Percentiles rank a stretch among this genome's conserved stretches.
phyloP scores from a whole-genome alignment of 2,797 vertebrate species.

The Sebastes steindachneri region DNA sequence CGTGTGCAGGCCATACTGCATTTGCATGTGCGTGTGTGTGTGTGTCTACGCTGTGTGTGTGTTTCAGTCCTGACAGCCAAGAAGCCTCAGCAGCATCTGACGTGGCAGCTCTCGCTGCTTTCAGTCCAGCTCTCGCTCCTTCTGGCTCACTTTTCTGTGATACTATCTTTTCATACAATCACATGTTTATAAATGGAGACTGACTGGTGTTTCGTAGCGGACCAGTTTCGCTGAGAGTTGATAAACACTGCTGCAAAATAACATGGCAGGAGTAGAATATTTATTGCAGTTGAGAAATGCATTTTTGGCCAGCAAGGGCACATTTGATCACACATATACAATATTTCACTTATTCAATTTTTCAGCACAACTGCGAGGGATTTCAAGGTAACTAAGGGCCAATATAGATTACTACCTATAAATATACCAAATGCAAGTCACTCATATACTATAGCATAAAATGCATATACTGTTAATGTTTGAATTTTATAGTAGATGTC shows the following conservation, averaged over 20 bases:
- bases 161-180: slow-evolving; percentile 77
- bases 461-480: not conserved
- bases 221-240: slow-evolving; percentile 43
- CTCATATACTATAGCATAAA: slow-evolving; percentile 5
- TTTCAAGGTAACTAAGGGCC: slow-evolving; percentile 4
- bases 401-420: slow-evolving; percentile 8
- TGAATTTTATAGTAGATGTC: not conserved
- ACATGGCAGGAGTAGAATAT: slow-evolving; percentile 5
- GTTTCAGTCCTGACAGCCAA: slow-evolving; percentile 74
- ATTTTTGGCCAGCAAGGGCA: not conserved
- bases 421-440: slow-evolving; percentile 22
- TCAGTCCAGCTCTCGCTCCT: slow-evolving; percentile 73
- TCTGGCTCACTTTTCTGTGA: slow-evolving; percentile 74
- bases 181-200: slow-evolving; percentile 74
- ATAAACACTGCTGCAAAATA: slow-evolving; percentile 45
- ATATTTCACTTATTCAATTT: slow-evolving; percentile 24
- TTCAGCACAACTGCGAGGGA: not conserved
- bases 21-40: slow-evolving; percentile 22
- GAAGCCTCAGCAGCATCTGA: slow-evolving; percentile 79
- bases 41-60: slow-evolving; percentile 24
- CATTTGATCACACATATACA: slow-evolving; percentile 34
- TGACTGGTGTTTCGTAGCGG: slow-evolving; percentile 53
- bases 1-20: slow-evolving; percentile 10
- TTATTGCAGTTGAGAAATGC: not conserved
- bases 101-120: slow-evolving; percentile 80